Evolutionary conservation across 2,113 vertebrate genomes (phyloP), one percentile per base, ranked within the genome.

Genomic region (Rhabdomys dilectus): DNA sequence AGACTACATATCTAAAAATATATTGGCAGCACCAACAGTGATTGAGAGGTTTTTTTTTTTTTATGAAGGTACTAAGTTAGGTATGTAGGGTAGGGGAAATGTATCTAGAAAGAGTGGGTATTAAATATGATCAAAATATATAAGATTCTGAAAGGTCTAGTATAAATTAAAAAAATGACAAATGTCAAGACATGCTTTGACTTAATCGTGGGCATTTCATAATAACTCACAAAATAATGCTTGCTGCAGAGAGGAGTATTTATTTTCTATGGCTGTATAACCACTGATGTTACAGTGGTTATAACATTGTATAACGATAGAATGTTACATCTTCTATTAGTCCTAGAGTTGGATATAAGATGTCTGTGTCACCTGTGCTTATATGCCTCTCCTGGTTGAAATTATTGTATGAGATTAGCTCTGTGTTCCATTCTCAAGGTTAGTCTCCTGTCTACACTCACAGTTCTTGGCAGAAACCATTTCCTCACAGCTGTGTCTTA

Each of bases 381-480:
- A 9, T n/a, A 9, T 17, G 5, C 36, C 29, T 70, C 6, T 1
- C 22, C 31, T 42, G 75, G 68, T 48, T 22, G 90, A 9, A 56
- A 36, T 34, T 17, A 26, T 2, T 1, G 15, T 2, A 19, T 15
- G 12, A 2, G 1, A 1, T 9, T 22, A 17, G 3, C 24, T 15
- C 62, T 76, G 5, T 6, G 0, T n/a, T 87, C 51, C 31, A 1
- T 70, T 70, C 22, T 45, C 5, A 8, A 0, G 10, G 4, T 6
- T 6, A 16, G 1, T 8, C 22, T 26, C 58, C 31, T 42, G 1
- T 45, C 19, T 39, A 26, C 72, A 60, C 21, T 58, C 58, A 13
- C 19, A 48, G 36, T 3, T 58, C 26, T n/a, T n/a, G 66, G 39
- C 19, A 53, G 36, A 72, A 13, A 22, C 9, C 17, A 4, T 48